These are phyloP conservation scores for Rana temporaria DNA, from an alignment of 2,113 vertebrate species.

Conservation along the genomic window DNA sequence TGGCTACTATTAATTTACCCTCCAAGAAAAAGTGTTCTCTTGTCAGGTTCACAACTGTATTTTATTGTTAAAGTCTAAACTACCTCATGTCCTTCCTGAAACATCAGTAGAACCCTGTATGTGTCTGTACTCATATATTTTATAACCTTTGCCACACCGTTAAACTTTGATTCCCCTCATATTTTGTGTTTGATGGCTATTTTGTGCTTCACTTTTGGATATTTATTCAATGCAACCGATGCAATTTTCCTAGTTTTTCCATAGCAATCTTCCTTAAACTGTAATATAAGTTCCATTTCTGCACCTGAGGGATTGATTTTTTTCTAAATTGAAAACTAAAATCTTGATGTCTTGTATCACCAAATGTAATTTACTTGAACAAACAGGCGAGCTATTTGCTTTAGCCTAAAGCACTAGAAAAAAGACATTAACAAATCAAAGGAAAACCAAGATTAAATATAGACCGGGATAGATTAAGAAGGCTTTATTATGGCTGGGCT, in stretches of 20 bases:
- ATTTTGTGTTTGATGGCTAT: slow-evolving; percentile 48
- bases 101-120: background rate
- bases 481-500: slow-evolving; percentile 19
- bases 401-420: slow-evolving; percentile 42
- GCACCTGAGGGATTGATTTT: slow-evolving; percentile 43
- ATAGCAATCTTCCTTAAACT: slow-evolving; percentile 53
- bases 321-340: slow-evolving; percentile 61
- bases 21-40: background rate
- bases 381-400: slow-evolving; percentile 58
- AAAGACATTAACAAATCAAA: slow-evolving; percentile 63
- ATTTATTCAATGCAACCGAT: slow-evolving; percentile 57
- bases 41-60: background rate
- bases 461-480: slow-evolving; percentile 60
- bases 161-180: slow-evolving; percentile 20
- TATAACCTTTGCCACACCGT: slow-evolving; percentile 28
- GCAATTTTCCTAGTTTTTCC: slow-evolving; percentile 58
- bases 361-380: slow-evolving; percentile 62
- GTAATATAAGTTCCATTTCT: slow-evolving; percentile 35
- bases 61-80: background rate
- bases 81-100: slow-evolving; percentile 5
- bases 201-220: slow-evolving; percentile 53
- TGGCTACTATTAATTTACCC: no score
- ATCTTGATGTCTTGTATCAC: slow-evolving; percentile 59
- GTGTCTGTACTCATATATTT: background rate
- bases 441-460: slow-evolving; percentile 61